A percentile compares a stretch with the other conserved stretches of the same genome.
phyloP scores from a whole-genome alignment of 2,113 vertebrate species.

The Cyphomyrus plagiostoma region DNA sequence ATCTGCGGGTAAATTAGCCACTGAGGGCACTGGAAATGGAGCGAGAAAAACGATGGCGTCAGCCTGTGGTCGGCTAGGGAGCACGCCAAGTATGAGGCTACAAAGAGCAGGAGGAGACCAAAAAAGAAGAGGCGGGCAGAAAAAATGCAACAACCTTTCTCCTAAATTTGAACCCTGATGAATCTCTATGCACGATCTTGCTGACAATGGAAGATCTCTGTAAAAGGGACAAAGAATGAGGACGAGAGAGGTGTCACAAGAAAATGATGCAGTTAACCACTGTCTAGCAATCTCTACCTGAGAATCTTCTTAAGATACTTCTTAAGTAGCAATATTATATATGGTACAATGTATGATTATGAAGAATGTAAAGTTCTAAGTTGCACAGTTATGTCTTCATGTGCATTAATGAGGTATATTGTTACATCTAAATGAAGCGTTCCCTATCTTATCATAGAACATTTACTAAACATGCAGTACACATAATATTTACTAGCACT shows the following conservation, averaged over 20 bases:
- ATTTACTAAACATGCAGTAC: background rate
- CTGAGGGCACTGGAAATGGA: constrained; percentile 18
- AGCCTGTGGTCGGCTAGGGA: constrained; percentile 24
- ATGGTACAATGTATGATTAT: background rate
- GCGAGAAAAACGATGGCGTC: constrained; percentile 27
- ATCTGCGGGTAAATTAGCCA: constrained; percentile 38
- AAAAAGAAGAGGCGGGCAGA: background rate
- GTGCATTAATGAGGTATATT: background rate
- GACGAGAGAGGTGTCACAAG: background rate
- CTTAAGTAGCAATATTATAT: background rate
- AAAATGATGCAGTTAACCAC: background rate
- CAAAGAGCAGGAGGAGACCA: constrained; percentile 21
- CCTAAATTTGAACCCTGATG: constrained; percentile 32
- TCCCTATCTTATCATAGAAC: background rate
- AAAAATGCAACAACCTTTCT: constrained; percentile 17
- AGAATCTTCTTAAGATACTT: too few species aligned
- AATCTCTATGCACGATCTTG: constrained; percentile 14
- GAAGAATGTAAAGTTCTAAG: background rate
- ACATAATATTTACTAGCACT: background rate
- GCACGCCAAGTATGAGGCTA: constrained; percentile 27
- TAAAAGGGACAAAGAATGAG: background rate
- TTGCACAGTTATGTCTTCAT: background rate
- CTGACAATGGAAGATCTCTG: background rate
- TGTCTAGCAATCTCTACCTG: background rate
- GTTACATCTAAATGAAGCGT: background rate